phyloP scores from a whole-genome alignment of 2,797 vertebrate genomes.

The Delichon dasypus region DNA sequence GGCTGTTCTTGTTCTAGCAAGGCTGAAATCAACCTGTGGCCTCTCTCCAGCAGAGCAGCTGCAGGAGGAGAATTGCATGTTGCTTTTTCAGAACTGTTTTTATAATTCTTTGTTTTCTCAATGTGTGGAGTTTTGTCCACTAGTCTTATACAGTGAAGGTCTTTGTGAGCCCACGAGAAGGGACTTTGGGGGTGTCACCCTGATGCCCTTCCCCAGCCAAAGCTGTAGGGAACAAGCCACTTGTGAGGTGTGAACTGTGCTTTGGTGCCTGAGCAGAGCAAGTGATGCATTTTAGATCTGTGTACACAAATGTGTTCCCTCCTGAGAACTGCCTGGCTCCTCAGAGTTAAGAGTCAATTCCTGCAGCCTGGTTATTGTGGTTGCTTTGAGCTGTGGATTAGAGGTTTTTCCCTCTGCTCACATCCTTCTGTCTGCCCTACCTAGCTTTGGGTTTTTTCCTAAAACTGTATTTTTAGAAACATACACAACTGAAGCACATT shows the following conservation, averaged over 20 bases:
- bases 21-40: neutral
- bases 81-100: neutral
- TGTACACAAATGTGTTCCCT: neutral
- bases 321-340: neutral
- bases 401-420: neutral
- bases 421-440: neutral
- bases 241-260: neutral
- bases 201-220: neutral
- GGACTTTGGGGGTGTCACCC: neutral
- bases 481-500: neutral
- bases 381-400: neutral
- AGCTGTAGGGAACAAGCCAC: neutral
- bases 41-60: neutral
- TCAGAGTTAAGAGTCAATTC: neutral
- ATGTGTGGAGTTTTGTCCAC: neutral
- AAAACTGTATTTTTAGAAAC: neutral
- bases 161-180: neutral
- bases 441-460: neutral
- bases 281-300: neutral
- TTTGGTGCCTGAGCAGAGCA: neutral
- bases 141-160: neutral
- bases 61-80: neutral
- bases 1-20: neutral
- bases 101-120: neutral
- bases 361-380: neutral